Base-by-base conservation (phyloP, 2,113 vertebrate species). In the Circaetus gallicus region DNA sequence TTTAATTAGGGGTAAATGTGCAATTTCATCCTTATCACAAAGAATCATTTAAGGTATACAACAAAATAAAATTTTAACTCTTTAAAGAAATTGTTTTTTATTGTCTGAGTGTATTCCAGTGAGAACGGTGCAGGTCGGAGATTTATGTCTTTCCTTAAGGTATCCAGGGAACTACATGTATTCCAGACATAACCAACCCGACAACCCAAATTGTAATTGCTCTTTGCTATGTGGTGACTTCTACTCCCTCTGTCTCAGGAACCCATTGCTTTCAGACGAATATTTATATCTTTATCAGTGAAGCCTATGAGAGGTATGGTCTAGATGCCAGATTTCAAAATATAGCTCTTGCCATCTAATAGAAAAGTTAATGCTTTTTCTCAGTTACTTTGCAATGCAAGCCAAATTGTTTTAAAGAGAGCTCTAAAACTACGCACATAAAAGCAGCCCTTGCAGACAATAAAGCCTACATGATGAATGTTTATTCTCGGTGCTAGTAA, bases 391-490 rank as follows among this genome's bases (percentile, higher is more conserved):
- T 49, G 89, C 83, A 92, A 62, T 74, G 55, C 59, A 86, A 94
- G 86, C 28, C 69, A 95, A 95, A 84, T 90, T 93, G 55, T 91
- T 93, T 96, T 82, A 90, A 94, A 92, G 80, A 50, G 42, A 83
- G 43, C 69, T 94, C 72, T 94, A 74, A 94, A 92, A 73, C 76
- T 59, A 90, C 56, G 61, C 42, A 59, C 67, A 94, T 95, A 94
- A 93, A 95, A 93, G 34, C 72, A 95, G 59, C 55, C 50, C n/a
- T 90, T 93, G 79, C 55, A 96, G 88, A 89, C 88, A 93, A 86
- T 93, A 95, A 93, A 95, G 67, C 16, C 80, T 36, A 50, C 52
- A 74, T 86, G 88, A 94, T 94, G 59, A 82, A 90, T 81, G 76
- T 74, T 97, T 95, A 92, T 81, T 95, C 56, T 76, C 65, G 52